Conservation (phyloP, 2,113 vertebrate genomes). For the Mystacornis crossleyi region DNA sequence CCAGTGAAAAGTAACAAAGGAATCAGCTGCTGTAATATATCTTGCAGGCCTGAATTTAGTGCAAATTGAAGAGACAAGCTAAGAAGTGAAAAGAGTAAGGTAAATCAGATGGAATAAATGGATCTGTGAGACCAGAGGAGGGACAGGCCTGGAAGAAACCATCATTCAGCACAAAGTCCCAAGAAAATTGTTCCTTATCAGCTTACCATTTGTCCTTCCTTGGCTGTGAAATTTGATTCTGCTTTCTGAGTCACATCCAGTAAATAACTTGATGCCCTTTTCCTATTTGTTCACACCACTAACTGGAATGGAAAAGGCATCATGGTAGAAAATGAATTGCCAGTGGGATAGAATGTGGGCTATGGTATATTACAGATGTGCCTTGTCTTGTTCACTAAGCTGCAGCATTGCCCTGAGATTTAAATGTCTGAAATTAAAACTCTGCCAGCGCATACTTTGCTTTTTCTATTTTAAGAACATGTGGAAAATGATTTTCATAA, state of each 20-base stretch:
- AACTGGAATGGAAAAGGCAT: neutral
- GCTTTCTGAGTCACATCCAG: neutral
- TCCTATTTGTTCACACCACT: neutral
- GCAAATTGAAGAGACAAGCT: neutral
- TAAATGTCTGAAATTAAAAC: neutral
- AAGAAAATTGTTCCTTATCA: neutral
- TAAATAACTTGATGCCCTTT: neutral
- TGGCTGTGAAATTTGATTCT: neutral
- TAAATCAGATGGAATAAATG: neutral
- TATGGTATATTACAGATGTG: neutral
- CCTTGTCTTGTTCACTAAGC: neutral
- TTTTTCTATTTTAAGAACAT: constrained; percentile 53
- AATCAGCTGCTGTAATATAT: neutral
- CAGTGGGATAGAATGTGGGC: neutral
- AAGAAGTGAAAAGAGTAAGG: neutral
- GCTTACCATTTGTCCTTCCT: neutral
- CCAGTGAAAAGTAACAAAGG: neutral
- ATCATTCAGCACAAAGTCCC: neutral
- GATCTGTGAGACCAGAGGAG: neutral
- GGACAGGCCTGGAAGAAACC: neutral
- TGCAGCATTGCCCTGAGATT: neutral
- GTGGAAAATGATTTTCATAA: constrained; percentile 32
- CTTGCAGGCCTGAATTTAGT: neutral
- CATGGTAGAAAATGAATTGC: neutral
- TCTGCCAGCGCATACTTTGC: neutral